Base-by-base conservation (phyloP, 1,140 invertebrate genomes). In the Drosophila truncata region DNA sequence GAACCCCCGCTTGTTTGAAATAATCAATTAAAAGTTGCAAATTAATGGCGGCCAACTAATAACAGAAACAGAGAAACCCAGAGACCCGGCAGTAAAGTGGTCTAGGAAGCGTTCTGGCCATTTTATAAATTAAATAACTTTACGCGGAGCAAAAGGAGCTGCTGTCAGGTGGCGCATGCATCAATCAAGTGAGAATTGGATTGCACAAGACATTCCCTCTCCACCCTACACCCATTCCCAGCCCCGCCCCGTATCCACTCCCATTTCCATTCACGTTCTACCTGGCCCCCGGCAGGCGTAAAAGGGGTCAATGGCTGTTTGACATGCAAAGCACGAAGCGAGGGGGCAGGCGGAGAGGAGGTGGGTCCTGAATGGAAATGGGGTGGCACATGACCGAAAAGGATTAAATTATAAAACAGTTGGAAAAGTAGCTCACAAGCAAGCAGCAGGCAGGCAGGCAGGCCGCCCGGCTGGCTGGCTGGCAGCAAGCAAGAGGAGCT, bases 221-320 rank as follows among this genome's bases (percentile, higher is more conserved):
- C 31, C 35, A 4, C 5, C 29, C 16, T 23, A 47, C n/a, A 18
- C 44, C 65, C 11, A 16, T 33, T 49, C 3, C 42, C 27, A 3
- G 14, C 1, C 4, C 25, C 27, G 25, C 25, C 39, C 25, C 39
- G 6, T 3, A 35, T 33, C 46, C 61, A 42, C 29, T 20, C 41
- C 33, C 41, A 37, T 33, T 58, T 46, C 66, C 54, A 71, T 49
- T 59, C 69, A 59, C 27, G 37, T 70, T 37, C 57, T 42, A 27
- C 18, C 57, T 46, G 74, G 14, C 9, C 72, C 75, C 75, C 55
- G 61, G 80, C 76, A 82, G 85, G 70, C 81, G 81, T 42, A 71
- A 91, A 90, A 90, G 84, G 85, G 88, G 88, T 91, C 88, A 91
- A 91, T 91, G 88, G 88, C 79, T 91, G 88, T 88, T 91, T 91